These are phyloP conservation scores for Pseudanteris insignis DNA, from an alignment of 2,888 invertebrate genomes.

Conservation along the genomic window DNA sequence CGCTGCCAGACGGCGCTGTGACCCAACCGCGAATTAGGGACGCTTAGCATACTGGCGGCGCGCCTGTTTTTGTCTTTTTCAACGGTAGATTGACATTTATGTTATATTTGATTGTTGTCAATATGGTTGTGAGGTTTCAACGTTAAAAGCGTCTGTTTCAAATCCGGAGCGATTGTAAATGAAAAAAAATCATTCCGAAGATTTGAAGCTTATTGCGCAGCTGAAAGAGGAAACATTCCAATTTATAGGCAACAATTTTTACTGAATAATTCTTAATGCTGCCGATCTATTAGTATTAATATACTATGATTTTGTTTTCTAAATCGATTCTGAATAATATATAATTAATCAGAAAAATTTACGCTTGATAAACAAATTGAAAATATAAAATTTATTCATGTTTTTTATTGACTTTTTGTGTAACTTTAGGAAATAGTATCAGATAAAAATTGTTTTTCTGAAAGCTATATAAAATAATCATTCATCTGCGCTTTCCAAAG, in stretches of 20 bases:
- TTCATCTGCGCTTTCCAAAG: constrained; percentile 50
- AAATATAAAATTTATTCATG: too few relatives aligned
- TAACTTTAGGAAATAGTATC: too few relatives aligned
- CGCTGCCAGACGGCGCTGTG: constrained; percentile 51
- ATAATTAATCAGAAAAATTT: too few relatives aligned
- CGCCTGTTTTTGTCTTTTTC: constrained; percentile 57
- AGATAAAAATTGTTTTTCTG: too few relatives aligned
- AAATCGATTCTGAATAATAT: too few relatives aligned
- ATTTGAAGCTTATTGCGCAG: constrained; percentile 36
- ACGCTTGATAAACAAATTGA: too few relatives aligned
- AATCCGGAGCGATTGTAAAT: constrained; percentile 2
- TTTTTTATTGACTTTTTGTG: too few relatives aligned
- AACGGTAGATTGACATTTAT: constrained; percentile 56
- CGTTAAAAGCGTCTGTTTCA: constrained; percentile 54
- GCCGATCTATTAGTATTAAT: too few relatives aligned
- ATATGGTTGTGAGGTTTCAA: constrained; percentile 65
- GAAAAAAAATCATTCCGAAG: constrained; percentile 6
- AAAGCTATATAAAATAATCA: too few relatives aligned
- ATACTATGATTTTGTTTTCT: too few relatives aligned
- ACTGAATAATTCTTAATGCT: too few relatives aligned
- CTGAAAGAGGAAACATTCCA: constrained; percentile 39
- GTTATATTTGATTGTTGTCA: constrained; percentile 64
- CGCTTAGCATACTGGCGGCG: constrained; percentile 47
- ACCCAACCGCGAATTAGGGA: constrained; percentile 54
- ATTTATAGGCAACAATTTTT: too few relatives aligned